Conservation (phyloP, 2,888 invertebrate species). For the Cephalotes varians region DNA sequence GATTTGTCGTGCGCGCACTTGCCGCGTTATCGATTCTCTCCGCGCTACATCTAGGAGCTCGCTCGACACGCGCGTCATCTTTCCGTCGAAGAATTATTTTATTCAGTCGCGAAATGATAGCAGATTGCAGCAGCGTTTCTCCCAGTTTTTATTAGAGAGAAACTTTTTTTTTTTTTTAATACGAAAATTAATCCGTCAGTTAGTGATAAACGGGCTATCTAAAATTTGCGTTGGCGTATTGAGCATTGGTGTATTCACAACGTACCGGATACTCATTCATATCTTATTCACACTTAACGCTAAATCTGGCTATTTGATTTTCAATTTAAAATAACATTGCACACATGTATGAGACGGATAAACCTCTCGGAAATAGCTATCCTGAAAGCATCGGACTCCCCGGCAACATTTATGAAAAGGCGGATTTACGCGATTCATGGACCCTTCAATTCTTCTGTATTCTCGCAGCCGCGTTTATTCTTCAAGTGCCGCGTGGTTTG, state of each 20-base stretch:
- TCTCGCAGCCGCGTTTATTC: constrained; percentile 21
- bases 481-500: constrained; percentile 7
- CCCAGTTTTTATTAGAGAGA: not conserved
- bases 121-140: not conserved
- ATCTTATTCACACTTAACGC: constrained; percentile 7
- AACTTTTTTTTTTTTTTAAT: not conserved
- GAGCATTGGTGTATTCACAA: not conserved
- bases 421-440: constrained; percentile 27
- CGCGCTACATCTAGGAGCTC: not conserved
- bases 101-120: not conserved
- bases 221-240: not conserved
- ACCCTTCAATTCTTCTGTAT: constrained; percentile 39
- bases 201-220: not conserved
- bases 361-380: not conserved
- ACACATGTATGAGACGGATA: not conserved
- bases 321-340: constrained; percentile 27
- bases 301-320: constrained; percentile 28
- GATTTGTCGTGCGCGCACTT: constrained; percentile 39
- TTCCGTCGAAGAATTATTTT: not conserved
- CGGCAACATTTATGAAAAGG: constrained; percentile 30
- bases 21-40: not conserved
- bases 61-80: not conserved
- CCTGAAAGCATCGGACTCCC: not conserved
- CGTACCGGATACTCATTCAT: not conserved
- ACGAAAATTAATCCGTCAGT: not conserved